Evolutionary conservation across 64 coral and sea anemone genomes (phyloP), one percentile per base, ranked within the genome.

Genomic region (Stylophora pistillata): DNA sequence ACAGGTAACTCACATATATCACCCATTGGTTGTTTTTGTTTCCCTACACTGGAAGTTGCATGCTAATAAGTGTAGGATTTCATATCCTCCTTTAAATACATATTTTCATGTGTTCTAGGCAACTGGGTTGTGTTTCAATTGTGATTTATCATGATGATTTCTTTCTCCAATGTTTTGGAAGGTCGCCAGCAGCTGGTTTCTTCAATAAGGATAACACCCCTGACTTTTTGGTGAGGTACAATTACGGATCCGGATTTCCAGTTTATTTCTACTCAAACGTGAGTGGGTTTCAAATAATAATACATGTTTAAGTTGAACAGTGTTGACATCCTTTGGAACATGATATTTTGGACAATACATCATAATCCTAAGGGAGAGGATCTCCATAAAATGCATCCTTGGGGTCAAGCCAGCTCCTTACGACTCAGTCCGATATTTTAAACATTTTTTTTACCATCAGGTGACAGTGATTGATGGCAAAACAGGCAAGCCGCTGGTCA

Each of bases 211-310:
- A 99, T 37, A 63, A 99, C 52, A 73, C 78, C 5, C 93, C 97
- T 85, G 97, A 99, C 73, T 92, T 99, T 72, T 82, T 99, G 34
- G 90, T 99, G 0, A 89, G 97, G 28, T 99, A 93, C 61, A 99
- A 99, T 66, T 86, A 87, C 74, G 97, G 97, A 30, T 65, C 21
- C 70, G 97, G 93, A 26, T 99, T 99, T 61, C 97, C 97, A 59
- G 82, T 95, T 0, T 99, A 99, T 77, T 99, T 79, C 61, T 92
- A 92, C 70, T 89, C 90, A 26, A 78, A 92, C 81, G 94, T 95
- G n/a, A 78, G 86, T 84, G 31, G 12, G 31, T 60, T 30, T 13
- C 1, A 15, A 52, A 20, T 47, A 52, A 13, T 77, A 47, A 55
- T 27, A 17, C 30, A 52, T 23, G 12, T 1, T 33, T 10, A 9